Evolutionary conservation across 2,113 vertebrate genomes (phyloP).

Genomic region (Oryzias curvinotus): DNA sequence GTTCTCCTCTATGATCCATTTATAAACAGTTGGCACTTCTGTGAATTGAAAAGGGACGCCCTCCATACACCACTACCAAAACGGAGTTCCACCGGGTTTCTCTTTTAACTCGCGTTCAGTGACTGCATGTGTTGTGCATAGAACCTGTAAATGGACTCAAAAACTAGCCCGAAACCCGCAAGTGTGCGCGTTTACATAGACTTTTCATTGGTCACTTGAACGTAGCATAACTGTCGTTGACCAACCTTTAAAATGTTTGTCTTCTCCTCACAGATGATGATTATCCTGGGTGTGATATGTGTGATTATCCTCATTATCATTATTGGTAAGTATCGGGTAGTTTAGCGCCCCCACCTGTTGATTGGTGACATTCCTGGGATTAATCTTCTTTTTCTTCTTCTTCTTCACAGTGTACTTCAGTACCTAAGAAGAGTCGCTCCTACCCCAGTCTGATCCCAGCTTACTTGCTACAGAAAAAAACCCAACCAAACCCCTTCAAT

Average conservation of each 20-base stretch:
- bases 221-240: background rate
- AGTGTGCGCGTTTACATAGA: no score
- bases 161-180: no score
- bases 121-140: no score
- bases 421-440: conserved; percentile 77
- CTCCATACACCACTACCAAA: no score
- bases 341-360: no score
- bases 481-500: conserved; percentile 55
- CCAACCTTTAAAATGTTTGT: conserved; percentile 19
- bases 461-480: conserved; percentile 68
- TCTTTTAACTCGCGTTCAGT: no score
- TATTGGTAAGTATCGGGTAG: conserved; percentile 81
- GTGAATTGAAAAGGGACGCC: no score
- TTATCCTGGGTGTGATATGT: conserved; percentile 88
- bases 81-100: no score
- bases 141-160: no score
- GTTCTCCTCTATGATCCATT: no score
- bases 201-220: background rate
- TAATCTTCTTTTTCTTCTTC: conserved; percentile 23
- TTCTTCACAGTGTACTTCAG: conserved; percentile 80
- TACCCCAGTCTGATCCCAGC: conserved; percentile 73
- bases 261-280: conserved; percentile 88
- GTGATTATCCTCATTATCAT: conserved; percentile 92
- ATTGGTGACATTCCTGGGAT: no score
- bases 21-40: no score